Base-by-base conservation (phyloP, 2,888 invertebrate genomes). In the Metallyticus violacea region DNA sequence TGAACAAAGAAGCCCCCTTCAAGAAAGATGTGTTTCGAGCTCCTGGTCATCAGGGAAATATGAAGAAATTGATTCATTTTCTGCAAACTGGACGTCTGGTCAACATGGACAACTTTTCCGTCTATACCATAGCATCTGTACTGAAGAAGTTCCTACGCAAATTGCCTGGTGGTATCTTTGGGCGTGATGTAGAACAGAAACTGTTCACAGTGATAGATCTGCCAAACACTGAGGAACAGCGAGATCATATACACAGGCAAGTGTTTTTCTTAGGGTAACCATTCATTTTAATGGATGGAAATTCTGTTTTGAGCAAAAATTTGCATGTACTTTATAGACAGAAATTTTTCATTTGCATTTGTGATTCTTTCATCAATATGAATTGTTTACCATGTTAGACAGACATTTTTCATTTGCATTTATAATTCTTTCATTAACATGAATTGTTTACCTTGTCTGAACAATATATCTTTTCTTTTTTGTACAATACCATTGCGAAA, bases 51-150 rank as follows among this genome's bases (percentile, higher is more conserved):
- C 98, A 98, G 92, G 97, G 97, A 26, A 97, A 97, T 89, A 97
- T 97, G 97, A 98, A 98, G 92, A 97, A 97, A 91, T 93, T 98
- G 77, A 97, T 97, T 90, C 97, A 97, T 91, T 98, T 98, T 91
- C 93, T 98, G 29, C 89, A 89, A 92, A 96, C 97, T 88, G 98
- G 98, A 78, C 94, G 97, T 85, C 93, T 98, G 89, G 97, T 98
- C 87, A 98, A 98, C 92, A 97, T 98, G 91, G 97, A 97, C 91
- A 98, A 98, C 92, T 98, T 97, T 92, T 98, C 97, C 88, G 98
- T 99, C 88, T 99, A 99, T 92, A 99, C 99, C 29, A 98, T 99
- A 90, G 99, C 99, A 87, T 99, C 99, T 92, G 99, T 99, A 88
- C 94, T 99, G 88, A 99, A 99, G 93, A 99, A 99, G 93, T 99